These are phyloP conservation scores for Pelvicachromis taeniatus DNA, from an alignment of 2,113 vertebrate species.

Conservation along the genomic window DNA sequence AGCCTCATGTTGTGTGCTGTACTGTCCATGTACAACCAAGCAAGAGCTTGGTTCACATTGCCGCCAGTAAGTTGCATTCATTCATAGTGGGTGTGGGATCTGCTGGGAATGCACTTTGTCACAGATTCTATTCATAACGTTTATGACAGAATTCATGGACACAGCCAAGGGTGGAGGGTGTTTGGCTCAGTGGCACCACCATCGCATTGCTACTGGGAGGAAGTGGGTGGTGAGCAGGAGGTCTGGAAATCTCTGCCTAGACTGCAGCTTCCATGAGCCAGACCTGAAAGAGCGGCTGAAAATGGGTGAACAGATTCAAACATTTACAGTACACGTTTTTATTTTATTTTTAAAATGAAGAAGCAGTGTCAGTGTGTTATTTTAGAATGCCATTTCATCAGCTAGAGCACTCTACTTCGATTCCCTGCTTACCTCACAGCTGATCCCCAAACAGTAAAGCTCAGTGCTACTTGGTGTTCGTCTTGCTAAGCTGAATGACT, in stretches of 20 bases:
- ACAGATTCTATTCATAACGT: neutral
- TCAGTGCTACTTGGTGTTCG: neutral
- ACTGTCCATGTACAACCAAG: neutral
- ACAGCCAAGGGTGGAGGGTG: neutral
- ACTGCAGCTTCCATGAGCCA: neutral
- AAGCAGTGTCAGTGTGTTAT: neutral
- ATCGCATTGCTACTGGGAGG: neutral
- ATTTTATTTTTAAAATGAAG: rapidly evolving
- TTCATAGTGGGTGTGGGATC: neutral
- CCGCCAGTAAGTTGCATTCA: neutral
- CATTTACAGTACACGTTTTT: too few relatives aligned
- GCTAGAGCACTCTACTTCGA: neutral
- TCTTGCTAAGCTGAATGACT: neutral
- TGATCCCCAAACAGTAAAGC: neutral
- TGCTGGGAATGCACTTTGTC: neutral
- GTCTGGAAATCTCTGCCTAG: neutral
- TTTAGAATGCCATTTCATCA: rapidly evolving
- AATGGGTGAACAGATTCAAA: neutral
- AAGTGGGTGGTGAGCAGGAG: neutral
- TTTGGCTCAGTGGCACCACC: neutral
- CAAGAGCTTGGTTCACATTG: neutral
- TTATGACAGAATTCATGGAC: neutral
- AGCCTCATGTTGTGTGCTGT: neutral
- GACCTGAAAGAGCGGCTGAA: neutral
- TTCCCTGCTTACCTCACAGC: neutral